A percentile compares a stretch with the other conserved stretches of the same genome.
phyloP scores from a whole-genome alignment of 1,140 invertebrate species.

The Drosophila repletoides region DNA sequence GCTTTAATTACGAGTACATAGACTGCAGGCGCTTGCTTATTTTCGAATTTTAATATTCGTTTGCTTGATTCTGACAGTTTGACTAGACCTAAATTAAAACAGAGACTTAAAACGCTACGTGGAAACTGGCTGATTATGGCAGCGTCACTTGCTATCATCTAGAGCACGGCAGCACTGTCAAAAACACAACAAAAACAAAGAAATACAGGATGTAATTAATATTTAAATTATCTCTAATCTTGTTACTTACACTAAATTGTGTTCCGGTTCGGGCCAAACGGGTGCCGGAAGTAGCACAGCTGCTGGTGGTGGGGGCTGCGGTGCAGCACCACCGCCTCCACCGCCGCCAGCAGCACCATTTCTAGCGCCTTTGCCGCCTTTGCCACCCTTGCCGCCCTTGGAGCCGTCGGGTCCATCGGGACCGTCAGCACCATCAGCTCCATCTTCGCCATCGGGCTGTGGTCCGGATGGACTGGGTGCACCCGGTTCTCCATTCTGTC shows the following conservation, averaged over 20 bases:
- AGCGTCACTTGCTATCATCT: constrained; percentile 3
- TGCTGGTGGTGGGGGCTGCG: constrained; percentile 50
- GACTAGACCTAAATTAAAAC: constrained; percentile 59
- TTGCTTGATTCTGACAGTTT: constrained; percentile 59
- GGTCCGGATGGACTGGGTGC: constrained; percentile 57
- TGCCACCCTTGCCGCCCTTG: constrained; percentile 74
- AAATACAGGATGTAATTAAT: background rate
- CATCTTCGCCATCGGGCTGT: constrained; percentile 68
- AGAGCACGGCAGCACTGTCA: constrained; percentile 37
- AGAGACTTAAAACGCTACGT: constrained; percentile 15
- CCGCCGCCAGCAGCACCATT: constrained; percentile 77
- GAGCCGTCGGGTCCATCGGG: constrained; percentile 54
- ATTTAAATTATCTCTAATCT: background rate
- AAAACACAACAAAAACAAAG: no score
- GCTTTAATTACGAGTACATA: constrained; percentile 14
- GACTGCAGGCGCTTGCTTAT: background rate
- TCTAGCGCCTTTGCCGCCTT: constrained; percentile 67
- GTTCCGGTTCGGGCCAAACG: constrained; percentile 53
- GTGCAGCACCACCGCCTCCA: constrained; percentile 79
- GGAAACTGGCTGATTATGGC: background rate
- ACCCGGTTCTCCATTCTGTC: constrained; percentile 52
- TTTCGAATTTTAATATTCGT: constrained; percentile 75
- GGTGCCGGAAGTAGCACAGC: constrained; percentile 47
- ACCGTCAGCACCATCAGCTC: constrained; percentile 67
- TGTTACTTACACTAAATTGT: constrained; percentile 49